Evolutionary conservation across 2,113 vertebrate genomes (phyloP), one percentile per base, ranked within the genome.

Genomic region (Otolemur garnettii): DNA sequence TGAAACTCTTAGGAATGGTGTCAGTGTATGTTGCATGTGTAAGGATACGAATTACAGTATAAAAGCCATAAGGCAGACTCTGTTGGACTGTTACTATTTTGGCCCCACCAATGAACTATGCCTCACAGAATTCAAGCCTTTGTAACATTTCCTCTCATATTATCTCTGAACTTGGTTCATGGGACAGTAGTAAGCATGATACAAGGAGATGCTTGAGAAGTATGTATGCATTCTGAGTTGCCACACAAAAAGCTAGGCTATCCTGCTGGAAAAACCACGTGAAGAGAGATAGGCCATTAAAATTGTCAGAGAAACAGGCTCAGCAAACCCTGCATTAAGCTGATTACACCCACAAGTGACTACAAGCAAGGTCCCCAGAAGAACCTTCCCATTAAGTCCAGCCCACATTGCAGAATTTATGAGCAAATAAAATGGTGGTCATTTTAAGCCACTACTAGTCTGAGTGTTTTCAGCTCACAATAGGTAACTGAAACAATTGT

Each of bases 371-470:
- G 80, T 50, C 33, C 82, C 18, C 28, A 93, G 60, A 71, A 30
- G n/a, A 53, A 62, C 4, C 12, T 78, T 5, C 17, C 35, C 60
- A 14, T 0, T 35, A 30, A 85, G 22, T 50, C 19, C 28, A 77
- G 45, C 45, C 26, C 77, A 59, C 18, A 85, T 1, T 60, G n/a
- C 10, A 84, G 42, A 84, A 26, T 87, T 26, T 26, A 55, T 17
- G 33, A 57, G 28, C 30, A 87, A 88, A 91, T 66, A 50, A 19
- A 93, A 42, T 81, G 33, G 1, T 22, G 85, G 21, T 22, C 74
- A 9, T 72, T 95, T 89, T 74, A 94, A 78, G 10, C 15, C 38
- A 72, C 15, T 93, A 77, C n/a, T n/a, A 45, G 10, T 66, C 88
- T 71, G 19, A 13, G 6, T 77, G 22, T 38, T 86, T 50, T 33